phyloP scores from a whole-genome alignment of 2,888 invertebrate genomes.

The Neoscelio sp. region DNA sequence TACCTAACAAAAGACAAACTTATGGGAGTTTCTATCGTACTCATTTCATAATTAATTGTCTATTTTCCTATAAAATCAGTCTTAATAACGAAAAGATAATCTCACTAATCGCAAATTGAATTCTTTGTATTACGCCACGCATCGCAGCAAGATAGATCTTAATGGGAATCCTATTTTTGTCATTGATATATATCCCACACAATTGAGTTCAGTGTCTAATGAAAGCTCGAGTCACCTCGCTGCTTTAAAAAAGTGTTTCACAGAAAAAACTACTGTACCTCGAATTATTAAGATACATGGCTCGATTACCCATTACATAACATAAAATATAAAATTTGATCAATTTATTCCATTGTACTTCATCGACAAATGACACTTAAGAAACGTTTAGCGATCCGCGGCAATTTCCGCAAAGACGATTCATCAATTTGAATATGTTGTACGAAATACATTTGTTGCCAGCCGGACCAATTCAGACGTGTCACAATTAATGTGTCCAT shows the following conservation, averaged over 20 bases:
- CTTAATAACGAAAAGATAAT: neutral
- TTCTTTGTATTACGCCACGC: conserved; percentile 6
- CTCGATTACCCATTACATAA: conserved; percentile 18
- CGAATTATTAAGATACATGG: neutral
- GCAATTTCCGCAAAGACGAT: conserved; percentile 36
- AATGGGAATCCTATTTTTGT: conserved; percentile 57
- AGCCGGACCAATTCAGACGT: conserved; percentile 17
- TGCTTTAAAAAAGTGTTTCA: neutral
- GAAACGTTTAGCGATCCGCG: conserved; percentile 21
- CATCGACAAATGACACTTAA: conserved; percentile 27
- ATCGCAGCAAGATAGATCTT: conserved; percentile 15
- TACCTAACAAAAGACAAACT: too few species aligned
- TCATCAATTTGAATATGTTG: conserved; percentile 8
- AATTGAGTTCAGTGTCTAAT: conserved; percentile 30
- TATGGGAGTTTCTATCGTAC: too few species aligned
- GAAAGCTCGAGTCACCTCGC: conserved; percentile 29
- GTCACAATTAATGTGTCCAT: conserved; percentile 60
- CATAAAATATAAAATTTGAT: conserved; percentile 18
- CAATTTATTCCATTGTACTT: conserved; percentile 18
- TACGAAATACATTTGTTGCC: conserved; percentile 40
- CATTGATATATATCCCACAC: conserved; percentile 56
- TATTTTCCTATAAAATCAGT: too few species aligned
- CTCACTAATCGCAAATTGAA: neutral
- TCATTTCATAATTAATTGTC: too few species aligned
- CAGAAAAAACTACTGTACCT: neutral